phyloP scores from a whole-genome alignment of 1,140 invertebrate species.

The Adoxophyes honmai region DNA sequence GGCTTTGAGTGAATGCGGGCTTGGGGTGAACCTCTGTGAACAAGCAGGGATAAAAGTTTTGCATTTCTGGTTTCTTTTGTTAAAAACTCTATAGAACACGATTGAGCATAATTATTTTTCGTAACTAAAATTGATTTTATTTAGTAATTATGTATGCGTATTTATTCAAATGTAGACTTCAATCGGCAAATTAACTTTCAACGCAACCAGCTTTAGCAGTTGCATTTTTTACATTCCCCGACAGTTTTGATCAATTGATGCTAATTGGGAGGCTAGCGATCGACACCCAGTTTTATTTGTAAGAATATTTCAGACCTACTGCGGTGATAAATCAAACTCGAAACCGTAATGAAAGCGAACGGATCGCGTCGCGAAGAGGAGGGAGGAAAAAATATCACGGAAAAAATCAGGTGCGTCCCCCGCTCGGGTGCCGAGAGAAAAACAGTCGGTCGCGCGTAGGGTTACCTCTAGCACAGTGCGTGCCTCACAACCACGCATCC shows the following conservation, averaged over 20 bases:
- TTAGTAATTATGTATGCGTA: too few relatives aligned
- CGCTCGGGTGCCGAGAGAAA: constrained; percentile 70
- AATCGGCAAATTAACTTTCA: too few relatives aligned
- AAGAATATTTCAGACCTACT: constrained; percentile 73
- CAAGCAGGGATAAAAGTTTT: too few relatives aligned
- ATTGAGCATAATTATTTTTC: too few relatives aligned
- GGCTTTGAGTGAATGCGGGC: too few relatives aligned
- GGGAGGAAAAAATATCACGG: constrained; percentile 76
- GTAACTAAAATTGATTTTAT: too few relatives aligned
- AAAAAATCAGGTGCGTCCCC: constrained; percentile 76
- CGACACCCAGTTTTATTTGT: constrained; percentile 65
- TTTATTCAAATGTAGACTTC: too few relatives aligned
- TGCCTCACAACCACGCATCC: constrained; percentile 12
- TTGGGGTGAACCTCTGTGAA: too few relatives aligned
- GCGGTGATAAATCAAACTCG: constrained; percentile 77
- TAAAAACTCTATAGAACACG: too few relatives aligned
- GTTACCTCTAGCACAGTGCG: neutral
- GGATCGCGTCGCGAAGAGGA: constrained; percentile 74
- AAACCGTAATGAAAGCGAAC: constrained; percentile 77
- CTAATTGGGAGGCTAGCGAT: constrained; percentile 72
- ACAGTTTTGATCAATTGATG: constrained; percentile 65
- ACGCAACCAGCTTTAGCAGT: too few relatives aligned
- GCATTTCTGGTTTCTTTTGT: too few relatives aligned
- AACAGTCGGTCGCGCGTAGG: constrained; percentile 64
- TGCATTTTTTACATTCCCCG: constrained; percentile 17